Conservation (phyloP, 2,113 vertebrate species). For the Pyxicephalus adspersus region DNA sequence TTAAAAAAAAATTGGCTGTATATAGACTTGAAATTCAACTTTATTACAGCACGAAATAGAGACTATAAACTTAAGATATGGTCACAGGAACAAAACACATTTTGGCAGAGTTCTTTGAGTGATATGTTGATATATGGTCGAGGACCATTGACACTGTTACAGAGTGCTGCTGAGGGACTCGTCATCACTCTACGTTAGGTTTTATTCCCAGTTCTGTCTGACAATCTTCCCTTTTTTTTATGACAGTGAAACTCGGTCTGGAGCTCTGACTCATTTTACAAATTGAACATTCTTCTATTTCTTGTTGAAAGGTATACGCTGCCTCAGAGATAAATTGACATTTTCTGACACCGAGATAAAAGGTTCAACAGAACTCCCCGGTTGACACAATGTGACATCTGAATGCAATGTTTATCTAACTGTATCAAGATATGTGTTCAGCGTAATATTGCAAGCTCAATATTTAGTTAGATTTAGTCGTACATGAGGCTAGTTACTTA, state of each 20-base stretch:
- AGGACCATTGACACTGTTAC: constrained; percentile 33
- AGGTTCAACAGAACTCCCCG: constrained; percentile 28
- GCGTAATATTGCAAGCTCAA: background rate
- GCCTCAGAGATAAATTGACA: constrained; percentile 47
- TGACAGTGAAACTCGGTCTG: constrained; percentile 41
- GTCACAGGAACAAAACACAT: background rate
- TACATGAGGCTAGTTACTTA: constrained; percentile 9
- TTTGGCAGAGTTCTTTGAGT: constrained; percentile 7
- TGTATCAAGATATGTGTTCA: constrained; percentile 8
- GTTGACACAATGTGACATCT: constrained; percentile 36
- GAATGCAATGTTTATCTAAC: constrained; percentile 53
- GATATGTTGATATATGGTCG: constrained; percentile 28
- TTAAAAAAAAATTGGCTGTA: too few relatives aligned
- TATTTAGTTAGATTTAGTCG: constrained; percentile 6
- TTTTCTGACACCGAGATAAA: constrained; percentile 52
- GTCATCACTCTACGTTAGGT: constrained; percentile 39
- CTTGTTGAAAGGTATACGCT: constrained; percentile 40
- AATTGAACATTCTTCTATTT: constrained; percentile 46
- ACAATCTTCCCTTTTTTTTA: constrained; percentile 41
- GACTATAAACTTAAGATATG: background rate
- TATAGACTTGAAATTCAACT: too few relatives aligned
- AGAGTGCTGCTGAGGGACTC: constrained; percentile 6
- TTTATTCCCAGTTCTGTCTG: constrained; percentile 42
- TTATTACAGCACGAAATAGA: background rate
- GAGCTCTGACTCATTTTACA: constrained; percentile 52